These are phyloP conservation scores for Cossypha dichroa DNA, from an alignment of 2,797 vertebrate species.

Conservation along the genomic window DNA sequence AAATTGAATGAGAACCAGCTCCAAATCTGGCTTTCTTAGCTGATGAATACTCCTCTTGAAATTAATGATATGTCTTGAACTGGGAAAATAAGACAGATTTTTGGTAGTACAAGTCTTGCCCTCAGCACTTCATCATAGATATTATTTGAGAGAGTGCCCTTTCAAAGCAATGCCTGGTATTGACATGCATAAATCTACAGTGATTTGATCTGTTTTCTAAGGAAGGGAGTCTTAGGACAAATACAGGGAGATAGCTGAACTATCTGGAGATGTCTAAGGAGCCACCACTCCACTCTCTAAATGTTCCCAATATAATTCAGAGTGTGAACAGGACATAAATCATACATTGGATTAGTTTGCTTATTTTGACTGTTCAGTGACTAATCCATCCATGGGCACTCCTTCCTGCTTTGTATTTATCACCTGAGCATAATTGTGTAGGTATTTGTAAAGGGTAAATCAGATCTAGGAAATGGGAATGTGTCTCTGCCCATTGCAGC, in stretches of 20 bases:
- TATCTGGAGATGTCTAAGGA: not conserved
- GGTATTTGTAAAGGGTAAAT: not conserved
- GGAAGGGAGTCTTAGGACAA: not conserved
- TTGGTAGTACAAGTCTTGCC: not conserved
- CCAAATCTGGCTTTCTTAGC: slow-evolving; percentile 7
- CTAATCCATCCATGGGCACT: not conserved
- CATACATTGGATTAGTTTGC: not conserved
- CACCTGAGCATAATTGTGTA: not conserved
- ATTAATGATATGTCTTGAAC: not conserved
- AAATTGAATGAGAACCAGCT: not conserved
- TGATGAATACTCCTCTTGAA: not conserved
- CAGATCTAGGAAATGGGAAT: not conserved
- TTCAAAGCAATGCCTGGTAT: not conserved
- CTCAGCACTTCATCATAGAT: not conserved
- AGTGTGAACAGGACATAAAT: not conserved
- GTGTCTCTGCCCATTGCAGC: not conserved
- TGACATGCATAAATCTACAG: not conserved
- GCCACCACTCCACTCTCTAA: not conserved
- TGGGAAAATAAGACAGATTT: not conserved
- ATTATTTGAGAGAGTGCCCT: not conserved
- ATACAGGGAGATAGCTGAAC: not conserved
- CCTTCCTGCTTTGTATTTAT: not conserved
- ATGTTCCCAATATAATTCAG: not conserved
- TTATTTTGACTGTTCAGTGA: not conserved
- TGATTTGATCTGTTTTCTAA: not conserved